Evolutionary conservation across 2,888 invertebrate genomes (phyloP).

Genomic region (Phyto melanocephala): DNA sequence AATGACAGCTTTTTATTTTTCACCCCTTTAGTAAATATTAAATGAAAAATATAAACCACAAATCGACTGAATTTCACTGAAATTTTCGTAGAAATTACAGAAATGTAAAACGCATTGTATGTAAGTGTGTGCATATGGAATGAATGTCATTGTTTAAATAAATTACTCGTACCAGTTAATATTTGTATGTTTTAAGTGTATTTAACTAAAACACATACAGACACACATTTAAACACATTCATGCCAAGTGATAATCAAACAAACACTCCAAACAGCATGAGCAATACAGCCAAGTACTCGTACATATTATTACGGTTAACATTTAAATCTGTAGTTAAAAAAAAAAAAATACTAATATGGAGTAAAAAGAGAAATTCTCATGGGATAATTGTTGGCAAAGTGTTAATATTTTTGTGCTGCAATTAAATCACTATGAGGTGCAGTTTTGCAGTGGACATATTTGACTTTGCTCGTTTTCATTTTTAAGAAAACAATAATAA

Average conservation of each 20-base stretch:
- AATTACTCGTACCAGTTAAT: constrained; percentile 1
- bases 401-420: neutral
- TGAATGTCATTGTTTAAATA: constrained; percentile 16
- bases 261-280: neutral
- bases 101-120: constrained; percentile 8
- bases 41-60: constrained; percentile 45
- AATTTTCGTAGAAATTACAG: constrained; percentile 7
- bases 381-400: constrained; percentile 14
- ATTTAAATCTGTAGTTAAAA: constrained; percentile 26
- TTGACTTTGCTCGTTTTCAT: too few species aligned
- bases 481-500: too few species aligned
- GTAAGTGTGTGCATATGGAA: neutral
- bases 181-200: constrained; percentile 23
- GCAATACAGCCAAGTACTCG: neutral
- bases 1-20: too few species aligned
- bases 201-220: neutral
- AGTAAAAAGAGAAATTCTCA: neutral
- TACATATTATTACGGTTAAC: neutral
- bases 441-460: too few species aligned
- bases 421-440: too few species aligned
- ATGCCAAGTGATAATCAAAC: neutral
- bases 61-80: constrained; percentile 4
- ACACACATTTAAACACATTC: neutral
- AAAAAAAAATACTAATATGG: neutral
- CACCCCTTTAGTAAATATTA: neutral